These are phyloP conservation scores for Tachysurus vachellii DNA, from an alignment of 2,113 vertebrate species.

Conservation along the genomic window DNA sequence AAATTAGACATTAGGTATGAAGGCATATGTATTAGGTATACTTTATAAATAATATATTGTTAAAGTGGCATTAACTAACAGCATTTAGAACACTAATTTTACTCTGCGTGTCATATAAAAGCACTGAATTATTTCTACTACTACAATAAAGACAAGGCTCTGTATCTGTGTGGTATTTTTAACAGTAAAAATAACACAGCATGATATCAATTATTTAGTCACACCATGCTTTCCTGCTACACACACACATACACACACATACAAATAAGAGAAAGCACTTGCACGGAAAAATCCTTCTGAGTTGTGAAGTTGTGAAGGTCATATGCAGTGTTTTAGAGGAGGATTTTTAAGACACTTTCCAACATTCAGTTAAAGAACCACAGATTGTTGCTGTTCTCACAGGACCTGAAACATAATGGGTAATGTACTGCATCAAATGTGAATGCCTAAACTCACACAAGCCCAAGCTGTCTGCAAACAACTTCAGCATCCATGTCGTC, in stretches of 20 bases:
- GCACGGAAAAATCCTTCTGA: slow-evolving; percentile 17
- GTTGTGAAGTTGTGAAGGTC: not conserved
- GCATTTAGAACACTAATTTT: not conserved
- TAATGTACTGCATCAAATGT: slow-evolving; percentile 19
- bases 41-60: not conserved
- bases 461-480: slow-evolving; percentile 86
- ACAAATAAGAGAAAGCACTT: slow-evolving; percentile 12
- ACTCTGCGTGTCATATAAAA: slow-evolving; percentile 9
- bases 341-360: slow-evolving; percentile 12
- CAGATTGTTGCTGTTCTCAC: slow-evolving; percentile 1
- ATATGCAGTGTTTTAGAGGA: not conserved
- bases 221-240: slow-evolving; percentile 8
- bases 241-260: slow-evolving; percentile 22
- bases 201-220: slow-evolving; percentile 52
- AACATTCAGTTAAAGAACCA: slow-evolving; percentile 12
- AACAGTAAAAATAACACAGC: slow-evolving; percentile 47
- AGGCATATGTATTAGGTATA: not conserved
- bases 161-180: not conserved
- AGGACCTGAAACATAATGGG: slow-evolving; percentile 7
- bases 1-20: not conserved
- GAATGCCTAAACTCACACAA: slow-evolving; percentile 70
- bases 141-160: slow-evolving; percentile 17
- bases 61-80: not conserved
- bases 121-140: slow-evolving; percentile 23
- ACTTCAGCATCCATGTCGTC: slow-evolving; percentile 87